Evolutionary conservation across 1,140 invertebrate species (phyloP), one percentile per base, ranked within the genome.

Genomic region (Aricia agestis): DNA sequence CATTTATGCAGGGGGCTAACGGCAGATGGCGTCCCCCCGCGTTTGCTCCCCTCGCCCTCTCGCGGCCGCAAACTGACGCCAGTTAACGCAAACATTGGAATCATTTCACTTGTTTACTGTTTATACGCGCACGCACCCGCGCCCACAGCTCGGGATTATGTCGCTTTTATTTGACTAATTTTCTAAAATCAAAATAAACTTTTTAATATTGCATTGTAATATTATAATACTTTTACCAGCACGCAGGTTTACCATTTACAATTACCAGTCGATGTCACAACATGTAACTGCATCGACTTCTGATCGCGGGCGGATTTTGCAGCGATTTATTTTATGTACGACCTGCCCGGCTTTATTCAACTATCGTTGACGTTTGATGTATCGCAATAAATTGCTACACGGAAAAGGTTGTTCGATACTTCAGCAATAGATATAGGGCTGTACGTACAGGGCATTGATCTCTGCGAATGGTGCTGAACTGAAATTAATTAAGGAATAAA

Each of bases 61-160:
- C 78, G 76, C 78, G 82, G 80, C 84, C 87, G 81, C 85, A 90
- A 87, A 86, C 87, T 78, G 80, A 85, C 78, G 75, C 85, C 76
- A 85, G 85, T 77, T 77, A 75, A 79, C 76, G 77, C 73, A 78
- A 74, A 78, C 77, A 78, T 52, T 57, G 67, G 69, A 76, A 78
- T 78, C 70, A 78, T 78, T 76, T 75, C 69, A 69, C 72, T 76
- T 74, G 78, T 79, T 69, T 69, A 69, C 45, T 52, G 45, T 52
- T 52, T 52, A 52, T 15, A 52, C 11, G 13, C 36, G 36, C 36
- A 36, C 36, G 13, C 45, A 52, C 3, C 45, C 10, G 9, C 45
- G 45, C 45, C 45, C 13, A 15, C 9, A 52, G 45, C 11, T 4
- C 45, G 11, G 25, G 11, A 52, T 52, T 52, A 13, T 52, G 11